Conservation (phyloP, 2,113 vertebrate genomes). For the Gymnogyps californianus region DNA sequence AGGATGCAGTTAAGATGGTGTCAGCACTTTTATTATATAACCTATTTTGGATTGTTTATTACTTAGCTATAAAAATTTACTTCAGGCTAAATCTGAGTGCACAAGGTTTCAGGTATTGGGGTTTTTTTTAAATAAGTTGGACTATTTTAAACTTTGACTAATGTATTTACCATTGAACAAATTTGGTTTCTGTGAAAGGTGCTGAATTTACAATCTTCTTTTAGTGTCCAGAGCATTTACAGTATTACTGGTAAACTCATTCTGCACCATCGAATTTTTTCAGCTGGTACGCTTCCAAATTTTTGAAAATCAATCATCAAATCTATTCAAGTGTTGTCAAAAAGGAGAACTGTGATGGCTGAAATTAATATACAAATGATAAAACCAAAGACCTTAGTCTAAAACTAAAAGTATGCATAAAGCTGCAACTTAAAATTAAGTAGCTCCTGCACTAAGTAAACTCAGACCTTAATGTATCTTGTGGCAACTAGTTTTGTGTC, state of each 20-base stretch:
- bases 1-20: neutral
- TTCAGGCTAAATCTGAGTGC: slow-evolving; percentile 7
- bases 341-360: neutral
- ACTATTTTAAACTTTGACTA: neutral
- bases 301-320: neutral
- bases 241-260: neutral
- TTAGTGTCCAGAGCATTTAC: neutral
- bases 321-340: neutral
- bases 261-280: neutral
- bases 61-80: slow-evolving; percentile 26
- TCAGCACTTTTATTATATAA: slow-evolving; percentile 47
- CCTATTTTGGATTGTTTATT: slow-evolving; percentile 32
- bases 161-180: neutral
- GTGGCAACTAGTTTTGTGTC: neutral
- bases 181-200: neutral
- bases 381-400: neutral
- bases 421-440: neutral
- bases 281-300: neutral
- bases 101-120: neutral
- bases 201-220: neutral
- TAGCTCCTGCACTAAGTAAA: neutral
- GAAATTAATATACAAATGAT: neutral
- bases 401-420: neutral
- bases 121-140: neutral
- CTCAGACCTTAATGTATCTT: neutral